A percentile compares a stretch with the other conserved stretches of the same genome.
phyloP scores from a whole-genome alignment of 2,797 vertebrate genomes.

The Enteromius thamalakanensis region DNA sequence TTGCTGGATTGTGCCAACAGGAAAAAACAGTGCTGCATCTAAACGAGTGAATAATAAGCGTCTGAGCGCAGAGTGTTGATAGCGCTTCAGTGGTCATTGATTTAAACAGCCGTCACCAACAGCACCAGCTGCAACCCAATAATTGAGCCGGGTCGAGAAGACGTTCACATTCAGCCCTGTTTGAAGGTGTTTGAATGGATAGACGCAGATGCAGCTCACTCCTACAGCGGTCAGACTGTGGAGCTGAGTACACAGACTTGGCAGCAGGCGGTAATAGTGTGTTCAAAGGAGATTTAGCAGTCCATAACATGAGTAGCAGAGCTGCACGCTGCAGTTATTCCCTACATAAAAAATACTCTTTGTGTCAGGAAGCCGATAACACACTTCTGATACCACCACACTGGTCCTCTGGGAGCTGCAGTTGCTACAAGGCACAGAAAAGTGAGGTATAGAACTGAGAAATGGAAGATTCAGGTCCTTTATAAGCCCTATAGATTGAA shows the following conservation, averaged over 20 bases:
- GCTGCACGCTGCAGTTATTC: constrained; percentile 6
- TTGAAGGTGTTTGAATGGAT: constrained; percentile 26
- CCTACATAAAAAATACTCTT: constrained; percentile 14
- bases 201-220: constrained; percentile 31
- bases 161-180: constrained; percentile 17
- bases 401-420: constrained; percentile 13
- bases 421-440: not conserved
- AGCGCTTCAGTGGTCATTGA: constrained; percentile 55
- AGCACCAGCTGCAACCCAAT: constrained; percentile 24
- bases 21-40: constrained; percentile 40
- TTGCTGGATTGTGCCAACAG: constrained; percentile 51
- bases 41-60: constrained; percentile 42
- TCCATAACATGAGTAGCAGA: constrained; percentile 19
- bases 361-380: constrained; percentile 33
- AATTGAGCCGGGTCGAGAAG: constrained; percentile 28
- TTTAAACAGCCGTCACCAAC: constrained; percentile 41
- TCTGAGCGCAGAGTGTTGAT: constrained; percentile 26
- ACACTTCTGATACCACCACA: constrained; percentile 8
- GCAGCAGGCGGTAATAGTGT: constrained; percentile 35
- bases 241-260: constrained; percentile 24
- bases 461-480: not conserved
- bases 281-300: constrained; percentile 29
- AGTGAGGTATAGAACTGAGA: not conserved
- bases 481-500: not conserved
- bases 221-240: constrained; percentile 12